Base-by-base conservation (phyloP, 2,113 vertebrate genomes). In the Leucopsar rothschildi region DNA sequence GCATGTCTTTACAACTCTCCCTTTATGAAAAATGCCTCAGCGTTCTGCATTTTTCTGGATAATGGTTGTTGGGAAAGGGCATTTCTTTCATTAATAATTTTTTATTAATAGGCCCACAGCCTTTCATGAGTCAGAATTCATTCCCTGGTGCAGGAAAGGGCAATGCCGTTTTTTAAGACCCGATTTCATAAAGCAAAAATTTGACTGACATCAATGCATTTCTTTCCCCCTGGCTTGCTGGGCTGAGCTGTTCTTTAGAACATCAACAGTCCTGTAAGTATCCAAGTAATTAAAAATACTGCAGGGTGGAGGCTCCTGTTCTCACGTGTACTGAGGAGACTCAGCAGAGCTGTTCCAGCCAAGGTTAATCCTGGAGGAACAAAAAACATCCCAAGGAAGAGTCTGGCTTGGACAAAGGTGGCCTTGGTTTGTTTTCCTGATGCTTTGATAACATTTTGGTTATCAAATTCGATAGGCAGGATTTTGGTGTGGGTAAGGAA, bases 281-380 rank as follows among this genome's bases (percentile, higher is more conserved):
- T 94, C 84, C 63, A 96, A 66, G 84, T 73, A 80, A 96, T 95
- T 96, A 91, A 93, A 81, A 91, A 92, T 75, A 5, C 91, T 82
- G 73, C 61, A 92, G 94, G 96, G 94, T 82, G 95, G 96, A 95
- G 93, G 50, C 3, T 12, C 40, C 59, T 82, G 73, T 92, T 96
- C 92, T 97, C 93, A 96, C 35, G 63, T 95, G 95, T 92, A 80
- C 72, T 27, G 50, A 55, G 64, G 42, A 80, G 88, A 56, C 61
- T 94, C 75, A 82, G 82, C 76, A 91, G 84, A 90, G 84, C 24
- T 88, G 53, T 49, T 76, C 77, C 70, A 88, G 29, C 47, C 68
- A 27, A 25, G 23, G 28, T 45, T 40, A 33, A 53, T 64, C 33
- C 57, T 47, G 45, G 33, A 81, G 76, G 40, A 82, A 39, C 57